Evolutionary conservation across 1,140 invertebrate species (phyloP).

Genomic region (Akabosia matsudoensis): DNA sequence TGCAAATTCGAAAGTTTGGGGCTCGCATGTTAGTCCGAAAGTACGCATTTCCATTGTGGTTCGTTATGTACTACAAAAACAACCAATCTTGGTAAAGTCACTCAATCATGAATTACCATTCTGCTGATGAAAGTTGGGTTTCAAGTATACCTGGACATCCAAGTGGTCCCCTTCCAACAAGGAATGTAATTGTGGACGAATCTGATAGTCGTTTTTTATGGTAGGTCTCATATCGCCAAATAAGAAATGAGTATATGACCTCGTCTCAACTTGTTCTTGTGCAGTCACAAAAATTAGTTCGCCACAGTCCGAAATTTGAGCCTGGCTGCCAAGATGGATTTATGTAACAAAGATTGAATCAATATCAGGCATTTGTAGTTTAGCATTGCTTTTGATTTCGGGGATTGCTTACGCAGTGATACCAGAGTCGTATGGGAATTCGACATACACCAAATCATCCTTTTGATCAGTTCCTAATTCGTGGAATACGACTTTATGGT

Average conservation of each 20-base stretch:
- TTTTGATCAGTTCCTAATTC: not conserved
- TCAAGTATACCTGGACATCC: not conserved
- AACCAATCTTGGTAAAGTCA: not conserved
- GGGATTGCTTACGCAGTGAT: not conserved
- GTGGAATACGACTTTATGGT: not conserved
- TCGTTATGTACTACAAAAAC: slow-evolving; percentile 31
- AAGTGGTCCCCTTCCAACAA: not conserved
- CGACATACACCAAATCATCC: not conserved
- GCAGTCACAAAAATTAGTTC: not conserved
- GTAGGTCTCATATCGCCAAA: not conserved
- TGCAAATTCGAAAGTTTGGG: slow-evolving; percentile 31
- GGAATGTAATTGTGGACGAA: not conserved
- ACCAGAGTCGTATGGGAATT: not conserved
- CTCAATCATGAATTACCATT: not conserved
- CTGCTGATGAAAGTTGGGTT: not conserved
- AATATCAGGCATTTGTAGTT: not conserved
- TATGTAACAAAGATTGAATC: not conserved
- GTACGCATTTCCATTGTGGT: slow-evolving; percentile 22
- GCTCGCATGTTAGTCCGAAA: slow-evolving; percentile 35
- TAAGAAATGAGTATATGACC: not conserved
- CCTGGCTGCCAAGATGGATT: not conserved
- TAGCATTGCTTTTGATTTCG: not conserved
- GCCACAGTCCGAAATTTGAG: not conserved
- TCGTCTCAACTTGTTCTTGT: not conserved
- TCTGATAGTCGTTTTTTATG: not conserved